Evolutionary conservation across 2,113 vertebrate genomes (phyloP).

Genomic region (Papio anubis): DNA sequence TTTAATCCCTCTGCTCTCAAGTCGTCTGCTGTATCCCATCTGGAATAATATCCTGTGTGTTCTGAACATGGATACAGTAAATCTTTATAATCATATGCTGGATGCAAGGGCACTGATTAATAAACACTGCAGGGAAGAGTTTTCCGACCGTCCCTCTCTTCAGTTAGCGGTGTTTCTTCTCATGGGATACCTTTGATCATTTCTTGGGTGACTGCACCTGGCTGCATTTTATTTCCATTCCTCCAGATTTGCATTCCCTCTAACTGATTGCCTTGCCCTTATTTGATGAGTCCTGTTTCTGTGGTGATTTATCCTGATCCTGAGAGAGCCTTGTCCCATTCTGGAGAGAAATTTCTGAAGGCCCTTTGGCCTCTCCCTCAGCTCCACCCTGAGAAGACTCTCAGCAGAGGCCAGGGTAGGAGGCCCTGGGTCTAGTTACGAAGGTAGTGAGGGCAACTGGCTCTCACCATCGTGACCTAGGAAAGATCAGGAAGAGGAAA

Average conservation of each 20-base stretch:
- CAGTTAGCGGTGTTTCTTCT: not conserved
- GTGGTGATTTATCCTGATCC: not conserved
- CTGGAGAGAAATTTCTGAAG: not conserved
- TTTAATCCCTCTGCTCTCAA: not conserved
- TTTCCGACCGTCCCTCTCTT: not conserved
- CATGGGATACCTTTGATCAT: not conserved
- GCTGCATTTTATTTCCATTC: not conserved
- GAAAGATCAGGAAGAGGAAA: not conserved
- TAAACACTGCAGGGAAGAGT: not conserved
- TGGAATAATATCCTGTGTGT: not conserved
- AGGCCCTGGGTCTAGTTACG: not conserved
- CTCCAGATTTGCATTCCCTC: not conserved
- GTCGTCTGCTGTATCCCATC: not conserved
- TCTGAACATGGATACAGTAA: not conserved
- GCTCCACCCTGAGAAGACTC: not conserved
- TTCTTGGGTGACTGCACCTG: constrained; percentile 9
- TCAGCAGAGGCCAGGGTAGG: not conserved
- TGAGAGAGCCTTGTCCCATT: not conserved
- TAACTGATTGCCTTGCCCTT: not conserved
- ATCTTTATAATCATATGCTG: not conserved
- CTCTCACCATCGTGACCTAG: not conserved
- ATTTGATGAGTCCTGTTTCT: not conserved
- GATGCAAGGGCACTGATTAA: not conserved
- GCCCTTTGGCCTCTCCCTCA: not conserved
- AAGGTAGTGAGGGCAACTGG: fast-evolving